Evolutionary conservation across 2,797 vertebrate species (phyloP).

Genomic region (Furcifer pardalis): DNA sequence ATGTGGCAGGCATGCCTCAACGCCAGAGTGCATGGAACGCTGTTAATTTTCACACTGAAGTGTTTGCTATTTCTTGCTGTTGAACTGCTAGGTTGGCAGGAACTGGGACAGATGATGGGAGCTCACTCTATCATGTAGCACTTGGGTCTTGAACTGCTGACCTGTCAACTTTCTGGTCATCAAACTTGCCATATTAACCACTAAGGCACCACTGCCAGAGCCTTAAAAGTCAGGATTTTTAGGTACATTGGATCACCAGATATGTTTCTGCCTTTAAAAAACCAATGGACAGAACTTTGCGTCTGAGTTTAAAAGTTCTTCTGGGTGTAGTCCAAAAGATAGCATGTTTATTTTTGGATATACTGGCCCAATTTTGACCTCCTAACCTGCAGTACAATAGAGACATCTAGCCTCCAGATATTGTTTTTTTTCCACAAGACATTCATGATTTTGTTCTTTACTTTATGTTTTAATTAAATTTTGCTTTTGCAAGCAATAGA

Average conservation of each 20-base stretch:
- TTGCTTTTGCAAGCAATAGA: constrained; percentile 32
- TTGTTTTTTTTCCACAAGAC: constrained; percentile 28
- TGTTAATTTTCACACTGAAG: too few species aligned
- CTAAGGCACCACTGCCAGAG: too few species aligned
- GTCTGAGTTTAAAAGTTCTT: neutral
- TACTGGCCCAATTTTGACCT: constrained; percentile 30
- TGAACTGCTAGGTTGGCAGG: too few species aligned
- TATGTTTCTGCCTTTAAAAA: neutral
- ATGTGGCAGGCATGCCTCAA: too few species aligned
- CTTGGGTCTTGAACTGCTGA: too few species aligned
- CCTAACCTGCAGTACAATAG: neutral
- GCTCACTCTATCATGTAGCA: too few species aligned
- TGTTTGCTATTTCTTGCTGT: too few species aligned
- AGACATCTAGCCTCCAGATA: constrained; percentile 37
- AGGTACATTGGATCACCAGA: neutral
- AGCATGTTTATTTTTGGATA: constrained; percentile 24
- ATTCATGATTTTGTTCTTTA: neutral
- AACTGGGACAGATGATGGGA: too few species aligned
- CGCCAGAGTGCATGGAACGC: too few species aligned
- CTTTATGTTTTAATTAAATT: constrained; percentile 47
- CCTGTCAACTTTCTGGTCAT: too few species aligned
- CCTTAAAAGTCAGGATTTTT: neutral
- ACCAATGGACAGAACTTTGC: neutral
- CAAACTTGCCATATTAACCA: too few species aligned
- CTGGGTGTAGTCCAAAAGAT: neutral